Evolutionary conservation across 2,113 vertebrate species (phyloP), one percentile per base, ranked within the genome.

Genomic region (Vulpes vulpes): DNA sequence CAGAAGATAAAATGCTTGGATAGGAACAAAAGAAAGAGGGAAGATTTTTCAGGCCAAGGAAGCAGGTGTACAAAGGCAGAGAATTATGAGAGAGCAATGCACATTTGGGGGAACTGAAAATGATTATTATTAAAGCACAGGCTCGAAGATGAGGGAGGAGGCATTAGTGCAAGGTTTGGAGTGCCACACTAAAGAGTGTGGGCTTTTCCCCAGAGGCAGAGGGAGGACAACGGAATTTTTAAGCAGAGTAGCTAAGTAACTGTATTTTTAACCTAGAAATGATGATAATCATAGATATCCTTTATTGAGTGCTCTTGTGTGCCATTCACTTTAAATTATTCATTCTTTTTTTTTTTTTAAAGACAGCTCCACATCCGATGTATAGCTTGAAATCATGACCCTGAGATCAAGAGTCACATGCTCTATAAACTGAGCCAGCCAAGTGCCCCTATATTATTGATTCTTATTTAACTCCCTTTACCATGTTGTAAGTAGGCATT

Each of bases 251-350:
- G 83, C 49, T 94, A n/a, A 59, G 15, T 14, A 51, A 64, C 35
- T 78, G n/a, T 38, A 59, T 30, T 55, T 96, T 92, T 64, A 76
- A 88, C 43, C 10, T 82, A 92, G 82, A 97, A 82, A 82, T 84
- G 71, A 81, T 14, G 12, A 67, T 51, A 85, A 43, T 89, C 65
- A 49, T 43, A 73, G 65, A 20, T 17, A 43, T 55, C 51, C n/a
- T 74, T 83, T 86, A 89, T 12, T 7, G 57, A 92, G 9, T 83
- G 65, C 43, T 64, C 27, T 14, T 51, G 11, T 22, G 23, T 49
- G 59, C 10, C 49, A 62, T 59, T 94, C 55, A 89, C 49, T 65
- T 86, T 86, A 57, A 32, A 62, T 22, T 84, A 84, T 78, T 80
- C 53, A 81, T 73, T 80, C 86, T 69, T 20, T 69, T 35, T 59